Percentiles rank a stretch among this genome's conserved stretches.
phyloP scores from a whole-genome alignment of 2,797 vertebrate species.

The Platyrinchus mystaceus region DNA sequence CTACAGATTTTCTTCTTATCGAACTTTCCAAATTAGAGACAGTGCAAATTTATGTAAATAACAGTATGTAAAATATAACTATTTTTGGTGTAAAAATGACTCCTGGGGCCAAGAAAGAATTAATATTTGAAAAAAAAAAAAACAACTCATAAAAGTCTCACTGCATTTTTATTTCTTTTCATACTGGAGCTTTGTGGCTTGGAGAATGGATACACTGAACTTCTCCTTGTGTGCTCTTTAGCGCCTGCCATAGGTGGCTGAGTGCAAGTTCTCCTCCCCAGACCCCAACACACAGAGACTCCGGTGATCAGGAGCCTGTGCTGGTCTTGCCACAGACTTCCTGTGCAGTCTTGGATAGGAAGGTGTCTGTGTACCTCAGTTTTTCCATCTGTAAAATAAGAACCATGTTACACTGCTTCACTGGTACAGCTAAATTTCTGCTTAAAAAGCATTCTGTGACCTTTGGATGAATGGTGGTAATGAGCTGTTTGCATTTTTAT shows the following conservation, averaged over 20 bases:
- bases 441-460: constrained; percentile 52
- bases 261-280: constrained; percentile 6
- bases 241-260: neutral
- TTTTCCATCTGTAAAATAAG: constrained; percentile 64
- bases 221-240: neutral
- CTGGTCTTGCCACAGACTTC: constrained; percentile 63
- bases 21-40: neutral
- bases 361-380: constrained; percentile 59
- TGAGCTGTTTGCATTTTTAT: constrained; percentile 51
- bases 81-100: neutral
- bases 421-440: constrained; percentile 2
- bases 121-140: neutral
- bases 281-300: neutral
- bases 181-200: neutral
- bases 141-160: neutral
- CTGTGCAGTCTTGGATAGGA: constrained; percentile 56
- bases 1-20: neutral
- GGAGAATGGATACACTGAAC: neutral
- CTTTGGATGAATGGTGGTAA: constrained; percentile 49
- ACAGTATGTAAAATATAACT: neutral
- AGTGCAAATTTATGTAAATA: neutral
- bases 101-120: neutral
- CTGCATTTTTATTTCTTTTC: neutral
- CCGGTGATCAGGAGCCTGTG: neutral
- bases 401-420: constrained; percentile 26